These are phyloP conservation scores for Lycaena phlaeas DNA, from an alignment of 2,888 invertebrate species.

Conservation along the genomic window DNA sequence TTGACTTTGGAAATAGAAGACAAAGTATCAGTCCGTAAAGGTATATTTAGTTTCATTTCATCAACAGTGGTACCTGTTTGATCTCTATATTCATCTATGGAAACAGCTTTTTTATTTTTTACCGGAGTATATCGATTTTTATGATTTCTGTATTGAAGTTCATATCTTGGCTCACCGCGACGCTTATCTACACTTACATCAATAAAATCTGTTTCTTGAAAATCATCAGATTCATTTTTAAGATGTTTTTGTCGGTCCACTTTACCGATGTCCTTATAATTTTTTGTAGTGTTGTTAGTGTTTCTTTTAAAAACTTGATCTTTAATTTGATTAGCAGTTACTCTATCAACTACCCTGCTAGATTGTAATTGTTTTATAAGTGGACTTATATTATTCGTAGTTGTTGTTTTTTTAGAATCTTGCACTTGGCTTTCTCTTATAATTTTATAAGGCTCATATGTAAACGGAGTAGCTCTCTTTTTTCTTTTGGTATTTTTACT, in stretches of 20 bases:
- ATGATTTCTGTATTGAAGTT: constrained; percentile 45
- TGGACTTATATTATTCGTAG: constrained; percentile 52
- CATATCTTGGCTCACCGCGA: constrained; percentile 59
- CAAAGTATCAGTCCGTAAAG: constrained; percentile 14
- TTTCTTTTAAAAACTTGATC: constrained; percentile 39
- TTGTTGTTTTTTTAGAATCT: constrained; percentile 55
- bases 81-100: constrained; percentile 39
- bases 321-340: constrained; percentile 33
- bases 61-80: constrained; percentile 25
- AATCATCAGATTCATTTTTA: constrained; percentile 23
- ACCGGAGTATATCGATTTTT: constrained; percentile 46
- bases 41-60: too few species aligned
- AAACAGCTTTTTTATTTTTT: constrained; percentile 42
- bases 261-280: constrained; percentile 52
- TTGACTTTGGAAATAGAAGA: constrained; percentile 22
- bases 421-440: constrained; percentile 49
- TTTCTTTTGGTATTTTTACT: too few species aligned
- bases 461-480: constrained; percentile 46
- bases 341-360: constrained; percentile 46
- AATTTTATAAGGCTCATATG: constrained; percentile 65
- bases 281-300: constrained; percentile 25
- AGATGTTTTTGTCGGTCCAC: constrained; percentile 37
- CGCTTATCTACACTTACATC: constrained; percentile 46
- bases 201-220: constrained; percentile 32
- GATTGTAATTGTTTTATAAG: constrained; percentile 55